Conservation (phyloP, 2,797 vertebrate species). For the Falco cherrug region DNA sequence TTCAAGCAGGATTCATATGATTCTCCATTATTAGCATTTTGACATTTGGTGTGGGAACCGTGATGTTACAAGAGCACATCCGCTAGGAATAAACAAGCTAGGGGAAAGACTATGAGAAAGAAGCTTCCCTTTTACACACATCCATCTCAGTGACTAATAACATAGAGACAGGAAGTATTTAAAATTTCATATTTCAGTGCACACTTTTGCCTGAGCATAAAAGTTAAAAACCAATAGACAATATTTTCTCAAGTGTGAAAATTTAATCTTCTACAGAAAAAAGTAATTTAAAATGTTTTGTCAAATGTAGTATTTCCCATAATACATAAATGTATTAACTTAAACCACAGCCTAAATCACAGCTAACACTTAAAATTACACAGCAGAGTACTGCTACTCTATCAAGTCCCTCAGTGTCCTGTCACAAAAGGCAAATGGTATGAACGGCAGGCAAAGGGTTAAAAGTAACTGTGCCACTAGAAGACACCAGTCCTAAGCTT, state of each 20-base stretch:
- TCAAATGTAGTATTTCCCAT: not conserved
- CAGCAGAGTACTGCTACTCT: not conserved
- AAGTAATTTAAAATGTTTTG: not conserved
- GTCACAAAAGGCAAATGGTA: conserved; percentile 25
- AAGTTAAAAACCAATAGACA: not conserved
- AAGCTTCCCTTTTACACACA: conserved; percentile 24
- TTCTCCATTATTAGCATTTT: conserved; percentile 37
- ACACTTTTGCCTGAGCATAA: not conserved
- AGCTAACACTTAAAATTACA: not conserved
- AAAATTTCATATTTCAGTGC: conserved; percentile 15
- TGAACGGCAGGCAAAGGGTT: conserved; percentile 57
- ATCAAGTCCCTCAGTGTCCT: not conserved
- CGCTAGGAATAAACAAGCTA: conserved; percentile 67
- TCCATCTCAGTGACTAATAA: conserved; percentile 38
- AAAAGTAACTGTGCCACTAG: conserved; percentile 33
- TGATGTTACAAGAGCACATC: conserved; percentile 48
- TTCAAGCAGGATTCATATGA: conserved; percentile 35
- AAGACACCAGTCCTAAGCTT: conserved; percentile 39
- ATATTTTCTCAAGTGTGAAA: conserved; percentile 12
- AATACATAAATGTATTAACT: not conserved
- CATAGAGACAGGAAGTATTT: conserved; percentile 37
- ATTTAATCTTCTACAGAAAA: not conserved
- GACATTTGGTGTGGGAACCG: conserved; percentile 73
- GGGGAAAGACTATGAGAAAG: conserved; percentile 43
- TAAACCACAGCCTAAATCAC: not conserved